These are phyloP conservation scores for Mesitornis unicolor DNA, from an alignment of 2,113 vertebrate species.

Conservation along the genomic window DNA sequence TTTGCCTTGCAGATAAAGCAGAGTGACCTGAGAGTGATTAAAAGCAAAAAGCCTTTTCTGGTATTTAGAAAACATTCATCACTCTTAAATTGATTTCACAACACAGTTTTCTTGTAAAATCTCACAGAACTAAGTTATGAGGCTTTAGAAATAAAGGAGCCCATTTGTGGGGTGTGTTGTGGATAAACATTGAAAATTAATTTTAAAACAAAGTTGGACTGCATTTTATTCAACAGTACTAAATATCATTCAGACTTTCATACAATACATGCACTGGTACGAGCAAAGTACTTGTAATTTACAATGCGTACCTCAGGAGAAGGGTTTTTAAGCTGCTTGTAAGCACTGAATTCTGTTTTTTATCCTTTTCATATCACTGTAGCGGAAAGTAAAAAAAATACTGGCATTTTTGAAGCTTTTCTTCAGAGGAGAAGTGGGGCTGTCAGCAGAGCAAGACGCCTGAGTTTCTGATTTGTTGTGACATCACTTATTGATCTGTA, in stretches of 20 bases:
- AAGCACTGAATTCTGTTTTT: background rate
- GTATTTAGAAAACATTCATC: background rate
- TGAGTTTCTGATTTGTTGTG: background rate
- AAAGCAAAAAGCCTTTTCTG: background rate
- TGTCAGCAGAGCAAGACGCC: background rate
- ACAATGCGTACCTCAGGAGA: background rate
- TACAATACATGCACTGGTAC: background rate
- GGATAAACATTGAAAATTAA: background rate
- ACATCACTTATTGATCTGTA: conserved; percentile 44
- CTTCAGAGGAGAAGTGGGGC: background rate
- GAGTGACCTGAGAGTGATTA: background rate
- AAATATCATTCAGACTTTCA: background rate
- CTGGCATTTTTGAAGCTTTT: background rate
- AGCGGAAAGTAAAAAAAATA: background rate
- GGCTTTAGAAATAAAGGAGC: background rate
- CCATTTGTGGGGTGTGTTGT: background rate
- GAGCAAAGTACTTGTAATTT: background rate
- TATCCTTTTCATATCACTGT: background rate
- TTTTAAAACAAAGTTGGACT: background rate
- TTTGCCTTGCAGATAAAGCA: background rate
- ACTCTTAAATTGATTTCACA: background rate
- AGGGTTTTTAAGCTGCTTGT: background rate
- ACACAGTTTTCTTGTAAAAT: background rate
- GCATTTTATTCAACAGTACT: background rate
- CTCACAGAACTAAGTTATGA: background rate